Evolutionary conservation across 2,113 vertebrate genomes (phyloP).

Genomic region (Chionomys nivalis): DNA sequence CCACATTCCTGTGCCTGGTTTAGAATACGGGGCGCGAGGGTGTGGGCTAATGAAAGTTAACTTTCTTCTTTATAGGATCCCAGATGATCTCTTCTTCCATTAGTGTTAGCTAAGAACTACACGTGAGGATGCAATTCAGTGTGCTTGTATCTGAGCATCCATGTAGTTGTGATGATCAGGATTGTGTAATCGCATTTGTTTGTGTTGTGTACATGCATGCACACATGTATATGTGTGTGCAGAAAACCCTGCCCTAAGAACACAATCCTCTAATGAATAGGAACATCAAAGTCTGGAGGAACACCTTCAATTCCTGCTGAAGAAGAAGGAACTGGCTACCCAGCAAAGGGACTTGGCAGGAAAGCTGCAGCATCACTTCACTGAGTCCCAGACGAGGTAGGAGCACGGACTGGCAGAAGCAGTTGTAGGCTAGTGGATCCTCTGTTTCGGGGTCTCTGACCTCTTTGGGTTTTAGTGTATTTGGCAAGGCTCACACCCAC

Average conservation of each 20-base stretch:
- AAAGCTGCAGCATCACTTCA: neutral
- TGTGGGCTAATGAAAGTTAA: no score
- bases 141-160: fast-evolving
- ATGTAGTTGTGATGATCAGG: fast-evolving
- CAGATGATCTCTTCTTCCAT: no score
- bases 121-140: neutral
- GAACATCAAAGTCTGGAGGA: neutral
- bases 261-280: neutral
- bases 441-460: no score
- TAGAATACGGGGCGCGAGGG: no score
- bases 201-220: neutral
- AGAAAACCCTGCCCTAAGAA: neutral
- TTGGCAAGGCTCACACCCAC: no score
- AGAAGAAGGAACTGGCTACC: neutral
- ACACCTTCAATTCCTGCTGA: neutral
- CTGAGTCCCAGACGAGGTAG: neutral
- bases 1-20: no score
- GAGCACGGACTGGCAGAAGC: neutral
- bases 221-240: neutral
- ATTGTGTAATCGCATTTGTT: no score
- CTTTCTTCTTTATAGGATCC: no score
- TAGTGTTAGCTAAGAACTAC: neutral
- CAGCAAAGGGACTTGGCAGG: neutral
- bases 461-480: no score
- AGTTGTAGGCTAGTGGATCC: no score